These are phyloP conservation scores for Chloroclysta siterata DNA, from an alignment of 2,888 invertebrate genomes.

Conservation along the genomic window DNA sequence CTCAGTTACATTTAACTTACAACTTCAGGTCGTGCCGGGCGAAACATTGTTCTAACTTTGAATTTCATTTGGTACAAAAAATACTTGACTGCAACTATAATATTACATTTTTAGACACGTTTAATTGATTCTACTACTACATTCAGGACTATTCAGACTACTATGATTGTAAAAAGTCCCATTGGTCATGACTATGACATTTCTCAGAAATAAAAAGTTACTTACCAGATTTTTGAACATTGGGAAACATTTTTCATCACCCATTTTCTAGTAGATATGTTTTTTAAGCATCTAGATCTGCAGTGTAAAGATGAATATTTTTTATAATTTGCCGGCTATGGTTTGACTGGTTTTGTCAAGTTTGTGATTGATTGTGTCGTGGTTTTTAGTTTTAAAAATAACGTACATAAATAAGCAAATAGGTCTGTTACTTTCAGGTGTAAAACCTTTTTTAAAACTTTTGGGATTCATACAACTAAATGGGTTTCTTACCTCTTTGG, in stretches of 20 bases:
- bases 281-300: slow-evolving; percentile 24
- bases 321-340: background rate
- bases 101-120: background rate
- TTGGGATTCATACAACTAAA: no score
- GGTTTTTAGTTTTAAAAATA: background rate
- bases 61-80: slow-evolving; percentile 12
- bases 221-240: slow-evolving; percentile 33
- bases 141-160: background rate
- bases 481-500: no score
- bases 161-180: background rate
- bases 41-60: background rate
- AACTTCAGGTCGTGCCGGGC: background rate
- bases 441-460: slow-evolving; percentile 1
- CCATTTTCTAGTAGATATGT: slow-evolving; percentile 29
- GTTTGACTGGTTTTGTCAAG: slow-evolving; percentile 9
- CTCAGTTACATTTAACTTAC: slow-evolving; percentile 1
- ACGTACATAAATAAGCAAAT: background rate
- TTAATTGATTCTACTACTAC: background rate
- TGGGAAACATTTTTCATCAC: slow-evolving; percentile 38
- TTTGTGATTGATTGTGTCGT: background rate
- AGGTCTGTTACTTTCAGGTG: background rate
- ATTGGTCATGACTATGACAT: slow-evolving; percentile 15
- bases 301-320: slow-evolving; percentile 22
- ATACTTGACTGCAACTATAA: background rate
- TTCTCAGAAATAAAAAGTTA: background rate